These are phyloP conservation scores for Zapus hudsonius DNA, from an alignment of 2,113 vertebrate genomes.

Conservation along the genomic window DNA sequence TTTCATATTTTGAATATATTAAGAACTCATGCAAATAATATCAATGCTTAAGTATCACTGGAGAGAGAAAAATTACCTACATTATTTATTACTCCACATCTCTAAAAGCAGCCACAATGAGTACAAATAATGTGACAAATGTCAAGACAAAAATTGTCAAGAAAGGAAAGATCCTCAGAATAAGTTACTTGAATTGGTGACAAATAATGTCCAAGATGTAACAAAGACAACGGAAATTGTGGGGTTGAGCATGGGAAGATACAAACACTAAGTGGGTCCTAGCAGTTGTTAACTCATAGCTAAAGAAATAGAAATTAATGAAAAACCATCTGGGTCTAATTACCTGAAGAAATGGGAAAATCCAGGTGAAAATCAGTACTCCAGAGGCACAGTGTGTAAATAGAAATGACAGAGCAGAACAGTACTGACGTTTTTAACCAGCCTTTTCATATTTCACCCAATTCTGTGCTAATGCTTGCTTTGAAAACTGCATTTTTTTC, in stretches of 20 bases:
- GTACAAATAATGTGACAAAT: neutral
- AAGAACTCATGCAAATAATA: slow-evolving; percentile 17
- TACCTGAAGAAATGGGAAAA: slow-evolving; percentile 7
- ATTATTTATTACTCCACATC: neutral
- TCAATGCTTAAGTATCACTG: neutral
- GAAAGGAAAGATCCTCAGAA: neutral
- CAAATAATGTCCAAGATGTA: neutral
- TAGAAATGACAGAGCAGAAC: neutral
- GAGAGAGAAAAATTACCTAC: neutral
- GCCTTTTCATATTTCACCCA: neutral
- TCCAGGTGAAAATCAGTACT: neutral
- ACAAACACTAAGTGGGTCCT: too few species aligned
- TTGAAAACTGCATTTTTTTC: slow-evolving; percentile 2
- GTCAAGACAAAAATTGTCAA: slow-evolving; percentile 9
- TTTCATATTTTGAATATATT: slow-evolving; percentile 7
- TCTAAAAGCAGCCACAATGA: slow-evolving; percentile 14
- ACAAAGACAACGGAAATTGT: neutral
- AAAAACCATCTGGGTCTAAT: neutral
- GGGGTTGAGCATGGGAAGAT: accelerated
- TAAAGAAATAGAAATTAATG: neutral
- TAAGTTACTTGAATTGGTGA: neutral
- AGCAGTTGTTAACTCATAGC: neutral
- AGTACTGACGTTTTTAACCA: slow-evolving; percentile 22
- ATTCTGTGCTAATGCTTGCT: neutral
- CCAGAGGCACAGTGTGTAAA: neutral